Evolutionary conservation across 1,140 invertebrate genomes (phyloP), one percentile per base, ranked within the genome.

Genomic region (Thrips palmi): DNA sequence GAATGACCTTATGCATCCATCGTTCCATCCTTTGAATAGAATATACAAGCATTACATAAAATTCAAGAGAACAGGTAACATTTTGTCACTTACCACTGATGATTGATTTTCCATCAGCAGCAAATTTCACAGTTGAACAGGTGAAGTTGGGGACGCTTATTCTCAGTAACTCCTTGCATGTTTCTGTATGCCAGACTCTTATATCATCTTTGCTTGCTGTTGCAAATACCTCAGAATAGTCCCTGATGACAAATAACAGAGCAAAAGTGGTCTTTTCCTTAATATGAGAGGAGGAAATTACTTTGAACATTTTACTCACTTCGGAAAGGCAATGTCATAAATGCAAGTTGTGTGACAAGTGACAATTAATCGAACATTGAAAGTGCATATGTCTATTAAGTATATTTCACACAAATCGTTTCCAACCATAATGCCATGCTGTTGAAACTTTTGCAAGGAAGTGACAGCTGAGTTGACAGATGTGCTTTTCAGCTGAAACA

Each of bases 111-210:
- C 86, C 86, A 55, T 89, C 77, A 23, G 65, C 59, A 1, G 77
- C 62, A 52, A 92, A 85, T 7, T 70, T 64, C 10, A 92, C 53
- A 30, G 70, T 65, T 11, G 80, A 75, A 50, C 85, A 92, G 7
- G 71, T 71, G 53, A 88, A 87, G 59, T 92, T 92, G 4, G 74
- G 71, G 3, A 92, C 75, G 40, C 69, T 68, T 37, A 91, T 83
- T 23, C 87, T 64, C 1, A 88, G 62, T 33, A 88, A 56, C 63
- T 92, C 87, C 50, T 74, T 71, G 40, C 73, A 73, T 1, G 70
- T 73, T 18, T 62, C 57, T 17, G 76, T 57, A 43, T 75, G 74
- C 87, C 87, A 94, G 17, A 93, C 67, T 42, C 87, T 65, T 17
- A 93, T 76, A 46, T 80, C 76, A 51, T 89, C 71, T 49, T 74